These are phyloP conservation scores for Ursus arctos DNA, from an alignment of 2,113 vertebrate species.

Conservation along the genomic window DNA sequence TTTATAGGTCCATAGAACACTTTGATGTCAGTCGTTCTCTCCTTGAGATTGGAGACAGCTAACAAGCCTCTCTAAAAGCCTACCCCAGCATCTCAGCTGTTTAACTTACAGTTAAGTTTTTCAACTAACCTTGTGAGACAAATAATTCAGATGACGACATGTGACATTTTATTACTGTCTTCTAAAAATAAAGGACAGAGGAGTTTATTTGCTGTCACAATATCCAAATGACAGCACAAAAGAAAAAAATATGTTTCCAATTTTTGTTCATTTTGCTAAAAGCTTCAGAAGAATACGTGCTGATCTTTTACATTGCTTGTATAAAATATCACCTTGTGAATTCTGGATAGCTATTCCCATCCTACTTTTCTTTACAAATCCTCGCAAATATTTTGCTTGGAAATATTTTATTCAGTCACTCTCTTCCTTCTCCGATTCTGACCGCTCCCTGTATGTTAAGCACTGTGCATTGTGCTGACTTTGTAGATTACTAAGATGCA, in stretches of 20 bases:
- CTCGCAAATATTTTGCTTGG: slow-evolving; percentile 28
- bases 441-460: background rate
- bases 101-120: background rate
- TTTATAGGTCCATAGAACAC: background rate
- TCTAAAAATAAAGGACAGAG: slow-evolving; percentile 50
- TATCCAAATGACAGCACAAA: slow-evolving; percentile 48
- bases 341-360: background rate
- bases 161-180: slow-evolving; percentile 48
- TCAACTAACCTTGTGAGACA: slow-evolving; percentile 46
- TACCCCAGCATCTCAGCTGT: background rate
- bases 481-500: background rate
- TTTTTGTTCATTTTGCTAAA: slow-evolving; percentile 65
- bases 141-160: background rate
- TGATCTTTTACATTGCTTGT: background rate
- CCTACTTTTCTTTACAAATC: slow-evolving; percentile 36
- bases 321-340: slow-evolving; percentile 51
- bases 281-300: background rate
- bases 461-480: background rate
- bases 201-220: slow-evolving; percentile 26
- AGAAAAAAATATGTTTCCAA: background rate
- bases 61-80: background rate
- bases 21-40: background rate
- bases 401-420: background rate
- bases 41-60: background rate
- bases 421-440: background rate